These are phyloP conservation scores for Sebastes kiyomatsui DNA, from an alignment of 2,797 vertebrate genomes.

Conservation along the genomic window DNA sequence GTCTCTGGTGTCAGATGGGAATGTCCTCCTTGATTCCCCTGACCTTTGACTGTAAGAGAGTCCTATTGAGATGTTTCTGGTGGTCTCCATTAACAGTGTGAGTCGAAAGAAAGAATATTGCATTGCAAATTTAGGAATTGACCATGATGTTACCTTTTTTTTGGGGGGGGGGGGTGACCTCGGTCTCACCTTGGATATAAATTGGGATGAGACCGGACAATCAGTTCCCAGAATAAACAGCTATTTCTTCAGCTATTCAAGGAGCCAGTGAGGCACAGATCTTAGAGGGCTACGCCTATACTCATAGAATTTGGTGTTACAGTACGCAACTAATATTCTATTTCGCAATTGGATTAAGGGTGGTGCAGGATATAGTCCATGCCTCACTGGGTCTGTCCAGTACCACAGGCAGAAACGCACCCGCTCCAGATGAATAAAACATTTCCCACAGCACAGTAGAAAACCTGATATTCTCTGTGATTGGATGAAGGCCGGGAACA, in stretches of 20 bases:
- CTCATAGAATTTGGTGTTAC: not conserved
- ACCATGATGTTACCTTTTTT: too few species aligned
- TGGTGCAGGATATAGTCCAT: not conserved
- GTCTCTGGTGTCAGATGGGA: too few species aligned
- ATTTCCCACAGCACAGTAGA: not conserved
- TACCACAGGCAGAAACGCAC: not conserved
- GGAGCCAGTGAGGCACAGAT: not conserved
- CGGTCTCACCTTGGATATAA: too few species aligned
- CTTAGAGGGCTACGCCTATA: not conserved
- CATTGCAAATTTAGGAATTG: too few species aligned
- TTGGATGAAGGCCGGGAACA: not conserved
- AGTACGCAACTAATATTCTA: not conserved
- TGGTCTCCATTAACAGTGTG: too few species aligned
- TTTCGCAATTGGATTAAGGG: not conserved
- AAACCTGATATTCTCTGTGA: not conserved
- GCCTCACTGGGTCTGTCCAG: not conserved
- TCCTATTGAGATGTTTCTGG: too few species aligned
- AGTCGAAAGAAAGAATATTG: too few species aligned
- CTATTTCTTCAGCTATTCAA: not conserved
- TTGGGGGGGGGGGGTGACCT: too few species aligned
- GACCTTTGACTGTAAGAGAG: too few species aligned
- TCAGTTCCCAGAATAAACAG: not conserved
- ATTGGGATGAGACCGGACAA: not conserved
- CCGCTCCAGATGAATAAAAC: not conserved
- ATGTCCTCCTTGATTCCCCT: too few species aligned